Conservation (phyloP, 2,888 invertebrate species). For the Drosophila paranaensis region DNA sequence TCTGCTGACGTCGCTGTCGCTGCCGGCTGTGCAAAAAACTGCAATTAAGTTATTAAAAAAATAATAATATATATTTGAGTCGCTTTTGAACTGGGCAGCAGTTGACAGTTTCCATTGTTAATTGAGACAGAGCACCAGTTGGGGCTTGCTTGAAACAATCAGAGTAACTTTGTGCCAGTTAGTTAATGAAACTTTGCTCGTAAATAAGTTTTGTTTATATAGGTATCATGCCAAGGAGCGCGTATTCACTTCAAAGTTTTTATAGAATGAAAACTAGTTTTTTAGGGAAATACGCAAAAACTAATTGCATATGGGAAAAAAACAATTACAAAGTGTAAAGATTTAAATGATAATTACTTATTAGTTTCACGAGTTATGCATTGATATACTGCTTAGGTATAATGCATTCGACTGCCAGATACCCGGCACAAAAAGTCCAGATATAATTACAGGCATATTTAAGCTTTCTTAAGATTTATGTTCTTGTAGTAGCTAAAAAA, state of each 20-base stretch:
- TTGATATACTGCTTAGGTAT: not conserved
- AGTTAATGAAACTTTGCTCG: not conserved
- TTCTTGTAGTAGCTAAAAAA: no score
- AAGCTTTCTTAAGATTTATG: not conserved
- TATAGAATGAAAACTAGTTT: not conserved
- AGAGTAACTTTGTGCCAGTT: not conserved
- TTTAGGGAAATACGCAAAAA: not conserved
- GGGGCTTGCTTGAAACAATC: not conserved
- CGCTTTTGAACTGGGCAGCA: slow-evolving; percentile 1
- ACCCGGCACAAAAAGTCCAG: not conserved
- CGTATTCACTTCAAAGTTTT: not conserved
- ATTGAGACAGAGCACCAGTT: slow-evolving; percentile 2
- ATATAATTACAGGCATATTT: not conserved
- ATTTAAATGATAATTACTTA: not conserved
- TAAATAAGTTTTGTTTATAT: not conserved
- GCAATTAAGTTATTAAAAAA: slow-evolving; percentile 30
- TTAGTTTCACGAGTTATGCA: not conserved
- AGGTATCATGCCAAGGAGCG: not conserved
- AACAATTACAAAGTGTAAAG: not conserved
- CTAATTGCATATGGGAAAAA: not conserved
- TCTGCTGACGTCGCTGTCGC: not conserved
- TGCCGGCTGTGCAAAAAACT: not conserved
- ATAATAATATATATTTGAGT: not conserved
- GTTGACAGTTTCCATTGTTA: slow-evolving; percentile 28
- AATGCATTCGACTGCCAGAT: not conserved